phyloP scores from a whole-genome alignment of 1,140 invertebrate species.

The Drosophila pandora region DNA sequence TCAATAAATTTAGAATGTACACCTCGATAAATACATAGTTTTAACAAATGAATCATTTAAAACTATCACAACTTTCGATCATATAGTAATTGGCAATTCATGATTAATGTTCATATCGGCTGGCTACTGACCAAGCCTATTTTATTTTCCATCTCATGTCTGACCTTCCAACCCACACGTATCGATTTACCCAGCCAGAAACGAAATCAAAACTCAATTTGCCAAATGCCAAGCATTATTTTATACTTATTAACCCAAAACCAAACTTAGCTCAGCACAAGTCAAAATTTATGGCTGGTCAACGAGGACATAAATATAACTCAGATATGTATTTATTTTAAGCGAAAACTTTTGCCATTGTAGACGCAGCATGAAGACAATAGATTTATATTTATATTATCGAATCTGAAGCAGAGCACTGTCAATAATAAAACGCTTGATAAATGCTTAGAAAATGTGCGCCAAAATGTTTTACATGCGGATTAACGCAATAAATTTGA shows the following conservation, averaged over 20 bases:
- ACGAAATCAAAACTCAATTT: conserved; percentile 61
- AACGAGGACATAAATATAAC: conserved; percentile 50
- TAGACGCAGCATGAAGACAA: conserved; percentile 23
- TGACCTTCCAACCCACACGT: not conserved
- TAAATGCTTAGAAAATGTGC: conserved; percentile 74
- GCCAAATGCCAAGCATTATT: conserved; percentile 48
- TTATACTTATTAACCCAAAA: conserved; percentile 51
- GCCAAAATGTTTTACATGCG: conserved; percentile 75
- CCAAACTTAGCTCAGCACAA: conserved; percentile 14
- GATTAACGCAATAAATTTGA: conserved; percentile 81
- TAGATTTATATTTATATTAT: conserved; percentile 22
- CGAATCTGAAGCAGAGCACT: conserved; percentile 39
- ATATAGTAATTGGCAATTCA: not conserved
- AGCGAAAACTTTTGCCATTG: conserved; percentile 60
- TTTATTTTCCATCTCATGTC: not conserved
- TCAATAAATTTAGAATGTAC: not conserved
- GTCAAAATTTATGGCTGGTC: conserved; percentile 68
- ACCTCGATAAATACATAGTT: not conserved
- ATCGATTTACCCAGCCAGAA: conserved; percentile 14
- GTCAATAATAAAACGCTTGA: conserved; percentile 80
- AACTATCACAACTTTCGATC: not conserved
- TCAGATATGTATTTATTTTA: conserved; percentile 69
- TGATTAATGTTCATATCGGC: not conserved
- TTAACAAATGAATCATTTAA: not conserved
- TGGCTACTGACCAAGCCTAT: not conserved